Percentiles rank a stretch among this genome's conserved stretches.
Evolutionary conservation across 1,140 invertebrate species (phyloP).

Genomic region (Caerostris extrusa): DNA sequence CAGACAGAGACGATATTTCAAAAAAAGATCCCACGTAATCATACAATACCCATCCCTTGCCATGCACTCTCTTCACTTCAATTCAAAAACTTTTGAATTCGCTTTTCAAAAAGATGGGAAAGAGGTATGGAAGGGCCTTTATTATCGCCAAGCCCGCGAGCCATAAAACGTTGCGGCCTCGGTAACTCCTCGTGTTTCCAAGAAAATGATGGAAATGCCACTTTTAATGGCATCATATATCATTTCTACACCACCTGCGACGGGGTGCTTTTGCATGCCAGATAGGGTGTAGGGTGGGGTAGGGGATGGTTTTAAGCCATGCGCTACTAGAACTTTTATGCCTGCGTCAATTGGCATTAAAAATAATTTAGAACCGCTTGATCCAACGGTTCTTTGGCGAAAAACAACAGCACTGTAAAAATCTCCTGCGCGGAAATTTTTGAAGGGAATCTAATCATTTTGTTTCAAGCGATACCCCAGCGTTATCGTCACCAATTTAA

Average conservation of each 20-base stretch:
- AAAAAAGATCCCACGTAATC: not conserved
- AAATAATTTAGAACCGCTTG: conserved; percentile 49
- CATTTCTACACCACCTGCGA: conserved; percentile 69
- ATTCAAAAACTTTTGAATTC: conserved; percentile 20
- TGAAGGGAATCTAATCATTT: not conserved
- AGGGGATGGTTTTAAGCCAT: not conserved
- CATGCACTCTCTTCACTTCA: not conserved
- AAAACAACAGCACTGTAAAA: conserved; percentile 46
- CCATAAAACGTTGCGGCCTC: conserved; percentile 67
- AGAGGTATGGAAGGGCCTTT: not conserved
- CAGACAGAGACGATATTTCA: not conserved
- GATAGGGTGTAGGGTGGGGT: not conserved
- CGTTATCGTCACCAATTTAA: conserved; percentile 15
- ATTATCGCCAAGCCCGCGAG: conserved; percentile 29
- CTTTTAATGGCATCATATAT: conserved; percentile 72
- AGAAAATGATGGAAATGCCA: conserved; percentile 72
- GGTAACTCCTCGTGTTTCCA: conserved; percentile 57
- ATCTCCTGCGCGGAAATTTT: not conserved
- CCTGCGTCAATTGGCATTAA: conserved; percentile 48
- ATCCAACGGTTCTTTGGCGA: not conserved
- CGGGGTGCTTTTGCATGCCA: conserved; percentile 41
- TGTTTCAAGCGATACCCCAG: not conserved
- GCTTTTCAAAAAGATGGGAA: conserved; percentile 12
- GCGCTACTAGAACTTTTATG: conserved; percentile 20
- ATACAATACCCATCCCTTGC: not conserved